Percentiles rank a stretch among this genome's conserved stretches.
Conservation (phyloP, 2,888 invertebrate genomes). For the Ormyrus thymus region DNA sequence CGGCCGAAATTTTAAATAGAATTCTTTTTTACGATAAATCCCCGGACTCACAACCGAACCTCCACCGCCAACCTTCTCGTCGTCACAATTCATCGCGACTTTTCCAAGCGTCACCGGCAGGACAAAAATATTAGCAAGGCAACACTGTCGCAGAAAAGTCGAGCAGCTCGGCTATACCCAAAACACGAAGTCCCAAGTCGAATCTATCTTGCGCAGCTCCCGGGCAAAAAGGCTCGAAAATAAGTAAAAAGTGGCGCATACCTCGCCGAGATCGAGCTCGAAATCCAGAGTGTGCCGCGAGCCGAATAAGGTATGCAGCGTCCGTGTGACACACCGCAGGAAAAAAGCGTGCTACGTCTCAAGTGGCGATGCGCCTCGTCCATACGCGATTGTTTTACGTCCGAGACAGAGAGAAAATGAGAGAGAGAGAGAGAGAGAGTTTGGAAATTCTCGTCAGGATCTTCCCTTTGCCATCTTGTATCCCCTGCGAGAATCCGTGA, state of each 20-base stretch:
- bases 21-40: too few relatives aligned
- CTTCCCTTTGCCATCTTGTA: too few relatives aligned
- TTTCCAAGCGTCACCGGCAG: too few relatives aligned
- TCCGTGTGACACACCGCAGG: background rate
- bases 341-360: background rate
- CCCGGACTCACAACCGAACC: too few relatives aligned
- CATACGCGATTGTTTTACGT: constrained; percentile 2
- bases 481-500: too few relatives aligned
- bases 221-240: background rate
- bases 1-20: too few relatives aligned
- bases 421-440: too few relatives aligned
- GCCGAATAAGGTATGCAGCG: constrained; percentile 16
- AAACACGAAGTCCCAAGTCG: background rate
- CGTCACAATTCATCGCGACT: too few relatives aligned
- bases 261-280: background rate
- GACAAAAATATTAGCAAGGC: background rate
- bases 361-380: background rate
- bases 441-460: too few relatives aligned
- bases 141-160: background rate
- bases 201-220: too few relatives aligned
- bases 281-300: background rate
- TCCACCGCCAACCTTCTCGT: too few relatives aligned
- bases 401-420: background rate
- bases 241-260: background rate
- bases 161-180: background rate